Evolutionary conservation across 2,797 vertebrate genomes (phyloP).

Genomic region (Anguilla marmorata): DNA sequence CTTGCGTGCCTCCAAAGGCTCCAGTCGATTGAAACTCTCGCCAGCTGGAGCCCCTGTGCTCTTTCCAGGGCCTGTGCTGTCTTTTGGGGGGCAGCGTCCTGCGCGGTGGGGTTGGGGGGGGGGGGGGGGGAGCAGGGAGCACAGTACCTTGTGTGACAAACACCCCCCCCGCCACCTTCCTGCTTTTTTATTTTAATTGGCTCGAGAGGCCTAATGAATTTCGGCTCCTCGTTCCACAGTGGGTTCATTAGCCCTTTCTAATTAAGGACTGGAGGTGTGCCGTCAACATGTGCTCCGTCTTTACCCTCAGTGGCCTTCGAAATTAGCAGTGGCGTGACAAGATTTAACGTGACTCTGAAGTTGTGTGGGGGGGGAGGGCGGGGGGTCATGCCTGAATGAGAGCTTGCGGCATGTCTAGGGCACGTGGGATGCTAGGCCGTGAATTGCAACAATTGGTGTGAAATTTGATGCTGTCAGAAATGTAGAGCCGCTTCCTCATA

Average conservation of each 20-base stretch:
- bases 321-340: neutral
- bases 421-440: too few relatives aligned
- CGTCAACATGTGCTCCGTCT: neutral
- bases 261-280: neutral
- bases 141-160: neutral
- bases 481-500: neutral
- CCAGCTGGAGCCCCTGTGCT: neutral
- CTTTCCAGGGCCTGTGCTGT: neutral
- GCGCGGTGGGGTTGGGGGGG: neutral
- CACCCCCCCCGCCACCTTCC: neutral
- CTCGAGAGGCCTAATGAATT: constrained; percentile 12
- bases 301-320: neutral
- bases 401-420: too few relatives aligned
- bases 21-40: neutral
- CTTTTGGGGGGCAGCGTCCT: neutral
- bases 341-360: neutral
- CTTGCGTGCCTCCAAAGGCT: neutral
- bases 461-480: neutral
- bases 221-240: constrained; percentile 5
- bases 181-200: constrained; percentile 22
- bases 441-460: neutral
- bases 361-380: neutral
- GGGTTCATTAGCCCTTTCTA: constrained; percentile 6
- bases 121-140: neutral
- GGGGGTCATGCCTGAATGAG: too few relatives aligned